A percentile compares a stretch with the other conserved stretches of the same genome.
Evolutionary conservation across 2,888 invertebrate genomes (phyloP).

Genomic region (Andrena chrysosceles): DNA sequence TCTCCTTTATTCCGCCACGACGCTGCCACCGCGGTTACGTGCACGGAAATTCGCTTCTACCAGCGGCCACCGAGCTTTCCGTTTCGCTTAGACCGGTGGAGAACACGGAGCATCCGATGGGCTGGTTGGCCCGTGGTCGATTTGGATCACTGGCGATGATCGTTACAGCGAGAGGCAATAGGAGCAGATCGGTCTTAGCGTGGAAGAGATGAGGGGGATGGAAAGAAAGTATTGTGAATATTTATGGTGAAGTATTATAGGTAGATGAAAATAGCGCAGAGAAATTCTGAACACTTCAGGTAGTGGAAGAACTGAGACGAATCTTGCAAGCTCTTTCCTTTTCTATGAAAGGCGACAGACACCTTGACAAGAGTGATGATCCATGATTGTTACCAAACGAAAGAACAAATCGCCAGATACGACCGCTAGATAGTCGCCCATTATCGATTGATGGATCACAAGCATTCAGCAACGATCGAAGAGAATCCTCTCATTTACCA

Average conservation of each 20-base stretch:
- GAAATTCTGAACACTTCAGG: too few relatives aligned
- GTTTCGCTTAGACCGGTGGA: not conserved
- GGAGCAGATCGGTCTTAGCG: not conserved
- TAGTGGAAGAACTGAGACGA: too few relatives aligned
- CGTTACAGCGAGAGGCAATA: not conserved
- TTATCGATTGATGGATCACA: conserved; percentile 70
- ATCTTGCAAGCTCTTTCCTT: too few relatives aligned
- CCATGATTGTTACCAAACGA: conserved; percentile 19
- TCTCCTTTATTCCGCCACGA: conserved; percentile 21
- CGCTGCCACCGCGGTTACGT: conserved; percentile 28
- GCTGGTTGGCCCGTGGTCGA: not conserved
- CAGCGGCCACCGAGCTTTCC: not conserved
- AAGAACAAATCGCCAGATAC: conserved; percentile 40
- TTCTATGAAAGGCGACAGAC: not conserved
- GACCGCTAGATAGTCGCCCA: conserved; percentile 34
- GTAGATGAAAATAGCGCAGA: too few relatives aligned
- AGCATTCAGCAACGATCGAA: conserved; percentile 53
- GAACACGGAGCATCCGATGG: conserved; percentile 6
- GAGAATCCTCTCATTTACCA: conserved; percentile 55
- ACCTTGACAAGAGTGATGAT: not conserved
- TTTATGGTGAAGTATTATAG: too few relatives aligned
- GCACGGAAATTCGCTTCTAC: conserved; percentile 52
- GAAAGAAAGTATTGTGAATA: too few relatives aligned
- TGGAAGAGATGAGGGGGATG: not conserved
- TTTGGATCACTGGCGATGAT: not conserved